phyloP scores from a whole-genome alignment of 2,888 invertebrate species.

The Perithous albicinctus region DNA sequence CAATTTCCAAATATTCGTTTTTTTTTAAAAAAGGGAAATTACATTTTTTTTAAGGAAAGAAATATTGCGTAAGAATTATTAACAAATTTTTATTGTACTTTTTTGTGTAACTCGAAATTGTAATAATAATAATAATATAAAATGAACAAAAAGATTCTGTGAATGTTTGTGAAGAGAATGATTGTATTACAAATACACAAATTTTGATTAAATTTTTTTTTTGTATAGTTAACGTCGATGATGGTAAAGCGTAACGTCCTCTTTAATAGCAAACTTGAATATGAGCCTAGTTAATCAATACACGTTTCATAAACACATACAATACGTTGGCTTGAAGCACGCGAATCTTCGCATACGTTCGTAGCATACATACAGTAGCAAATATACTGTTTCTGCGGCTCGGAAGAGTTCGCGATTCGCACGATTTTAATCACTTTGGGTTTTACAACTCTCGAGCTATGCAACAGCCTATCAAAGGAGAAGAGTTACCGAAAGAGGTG shows the following conservation, averaged over 20 bases:
- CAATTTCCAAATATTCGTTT: too few species aligned
- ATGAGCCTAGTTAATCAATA: slow-evolving; percentile 68
- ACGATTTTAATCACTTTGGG: slow-evolving; percentile 41
- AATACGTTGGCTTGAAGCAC: background rate
- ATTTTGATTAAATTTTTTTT: background rate
- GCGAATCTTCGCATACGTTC: slow-evolving; percentile 34
- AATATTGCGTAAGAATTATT: too few species aligned
- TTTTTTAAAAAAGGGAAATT: too few species aligned
- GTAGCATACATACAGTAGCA: background rate
- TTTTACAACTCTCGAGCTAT: slow-evolving; percentile 17
- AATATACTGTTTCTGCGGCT: background rate
- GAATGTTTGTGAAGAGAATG: too few species aligned
- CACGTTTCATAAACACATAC: slow-evolving; percentile 31
- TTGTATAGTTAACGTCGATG: background rate
- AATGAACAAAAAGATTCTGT: too few species aligned
- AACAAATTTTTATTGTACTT: too few species aligned
- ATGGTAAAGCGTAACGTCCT: slow-evolving; percentile 31
- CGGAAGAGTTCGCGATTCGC: slow-evolving; percentile 29
- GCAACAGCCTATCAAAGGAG: slow-evolving; percentile 21
- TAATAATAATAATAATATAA: too few species aligned
- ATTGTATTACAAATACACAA: too few species aligned
- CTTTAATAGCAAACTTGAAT: slow-evolving; percentile 59
- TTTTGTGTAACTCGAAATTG: too few species aligned
- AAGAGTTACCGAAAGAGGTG: slow-evolving; percentile 14
- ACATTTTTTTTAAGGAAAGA: too few species aligned